phyloP scores from a whole-genome alignment of 1,140 invertebrate species.

The Pissodes strobi region DNA sequence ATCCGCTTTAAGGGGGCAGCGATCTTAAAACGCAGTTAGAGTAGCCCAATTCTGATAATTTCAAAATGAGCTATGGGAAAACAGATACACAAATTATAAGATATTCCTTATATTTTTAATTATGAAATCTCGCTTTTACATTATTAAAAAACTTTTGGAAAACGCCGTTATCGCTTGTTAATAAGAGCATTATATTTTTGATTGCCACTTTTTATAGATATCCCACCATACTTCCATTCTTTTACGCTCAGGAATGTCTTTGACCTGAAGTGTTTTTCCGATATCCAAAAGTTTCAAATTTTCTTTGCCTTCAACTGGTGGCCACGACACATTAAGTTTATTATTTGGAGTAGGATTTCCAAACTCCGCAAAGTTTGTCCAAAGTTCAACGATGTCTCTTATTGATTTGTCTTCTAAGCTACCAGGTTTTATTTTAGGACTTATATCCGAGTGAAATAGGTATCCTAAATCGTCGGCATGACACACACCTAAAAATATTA shows the following conservation, averaged over 20 bases:
- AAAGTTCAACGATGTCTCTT: conserved; percentile 47
- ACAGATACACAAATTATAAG: too few species aligned
- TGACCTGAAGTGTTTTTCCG: conserved; percentile 10
- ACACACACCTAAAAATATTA: conserved; percentile 57
- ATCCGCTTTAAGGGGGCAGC: too few species aligned
- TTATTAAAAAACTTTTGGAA: too few species aligned
- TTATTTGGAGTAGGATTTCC: conserved; percentile 19
- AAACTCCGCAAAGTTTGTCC: conserved; percentile 39
- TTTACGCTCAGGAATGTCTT: conserved; percentile 8
- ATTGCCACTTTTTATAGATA: too few species aligned
- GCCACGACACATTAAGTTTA: neutral
- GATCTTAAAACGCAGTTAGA: too few species aligned
- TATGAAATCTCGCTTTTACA: too few species aligned
- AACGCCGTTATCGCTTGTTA: too few species aligned
- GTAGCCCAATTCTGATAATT: too few species aligned
- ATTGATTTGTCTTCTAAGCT: conserved; percentile 36
- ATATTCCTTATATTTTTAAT: too few species aligned
- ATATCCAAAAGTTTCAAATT: conserved; percentile 24
- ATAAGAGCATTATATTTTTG: too few species aligned
- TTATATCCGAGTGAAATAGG: conserved; percentile 60
- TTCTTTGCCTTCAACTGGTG: conserved; percentile 4
- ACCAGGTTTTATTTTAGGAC: conserved; percentile 50
- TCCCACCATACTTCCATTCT: conserved; percentile 22
- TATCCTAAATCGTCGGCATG: conserved; percentile 68
- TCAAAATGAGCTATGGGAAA: too few species aligned